Evolutionary conservation across 2,888 invertebrate genomes (phyloP).

Genomic region (Trichopoda pennipes): DNA sequence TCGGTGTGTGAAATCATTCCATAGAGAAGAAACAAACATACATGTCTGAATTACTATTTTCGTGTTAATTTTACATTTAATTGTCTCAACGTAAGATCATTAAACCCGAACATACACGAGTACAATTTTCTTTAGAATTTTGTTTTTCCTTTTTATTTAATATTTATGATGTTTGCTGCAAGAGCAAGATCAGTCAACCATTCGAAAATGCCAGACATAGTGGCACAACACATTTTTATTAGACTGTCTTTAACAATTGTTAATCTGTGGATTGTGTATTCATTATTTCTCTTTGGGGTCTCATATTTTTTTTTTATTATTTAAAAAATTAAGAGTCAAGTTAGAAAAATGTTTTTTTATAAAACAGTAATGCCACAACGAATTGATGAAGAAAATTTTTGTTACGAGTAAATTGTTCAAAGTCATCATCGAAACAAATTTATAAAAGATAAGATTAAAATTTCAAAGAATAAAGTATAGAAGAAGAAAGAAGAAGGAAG

Average conservation of each 20-base stretch:
- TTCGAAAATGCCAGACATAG: constrained; percentile 70
- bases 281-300: constrained; percentile 10
- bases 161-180: constrained; percentile 5
- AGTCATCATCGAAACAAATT: constrained; percentile 45
- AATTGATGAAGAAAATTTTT: constrained; percentile 9
- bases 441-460: constrained; percentile 40
- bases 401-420: constrained; percentile 18
- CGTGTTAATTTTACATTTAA: constrained; percentile 27
- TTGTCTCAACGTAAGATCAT: constrained; percentile 59
- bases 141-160: constrained; percentile 35
- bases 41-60: background rate
- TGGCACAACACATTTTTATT: constrained; percentile 64
- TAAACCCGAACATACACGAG: constrained; percentile 63
- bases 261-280: constrained; percentile 4
- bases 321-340: background rate
- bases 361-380: background rate
- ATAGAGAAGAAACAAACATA: background rate
- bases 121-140: constrained; percentile 49
- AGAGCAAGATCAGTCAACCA: constrained; percentile 50
- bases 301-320: background rate
- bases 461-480: constrained; percentile 4
- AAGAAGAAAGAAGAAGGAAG: background rate
- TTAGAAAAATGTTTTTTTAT: background rate
- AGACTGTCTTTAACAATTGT: constrained; percentile 18
- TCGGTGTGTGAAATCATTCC: no score